A percentile compares a stretch with the other conserved stretches of the same genome.
Evolutionary conservation across 1,140 invertebrate species (phyloP).

Genomic region (Zaprionus ornatus): DNA sequence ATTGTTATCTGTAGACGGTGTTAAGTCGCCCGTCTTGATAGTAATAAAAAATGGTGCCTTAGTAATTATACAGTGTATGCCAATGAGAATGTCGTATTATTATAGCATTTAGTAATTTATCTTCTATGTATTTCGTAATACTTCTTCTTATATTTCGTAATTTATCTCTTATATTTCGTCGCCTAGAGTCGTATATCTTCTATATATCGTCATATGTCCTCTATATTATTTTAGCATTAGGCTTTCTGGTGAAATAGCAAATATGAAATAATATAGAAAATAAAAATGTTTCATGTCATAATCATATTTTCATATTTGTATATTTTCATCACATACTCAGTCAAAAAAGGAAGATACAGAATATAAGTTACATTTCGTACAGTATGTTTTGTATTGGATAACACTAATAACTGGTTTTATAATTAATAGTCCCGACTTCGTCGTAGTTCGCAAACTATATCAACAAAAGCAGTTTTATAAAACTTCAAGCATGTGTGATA

Average conservation of each 20-base stretch:
- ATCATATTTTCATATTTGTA: not conserved
- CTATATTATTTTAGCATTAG: too few species aligned
- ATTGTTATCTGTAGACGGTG: constrained; percentile 1
- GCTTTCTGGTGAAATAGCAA: not conserved
- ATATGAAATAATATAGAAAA: not conserved
- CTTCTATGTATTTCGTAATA: too few species aligned
- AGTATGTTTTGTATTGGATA: not conserved
- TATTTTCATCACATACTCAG: not conserved
- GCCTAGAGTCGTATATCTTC: too few species aligned
- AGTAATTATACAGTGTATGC: not conserved
- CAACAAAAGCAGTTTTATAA: not conserved
- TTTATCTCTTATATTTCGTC: too few species aligned
- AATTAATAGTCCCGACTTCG: not conserved
- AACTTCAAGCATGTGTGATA: not conserved
- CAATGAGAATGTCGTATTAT: not conserved
- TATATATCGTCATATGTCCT: too few species aligned
- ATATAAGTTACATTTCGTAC: not conserved
- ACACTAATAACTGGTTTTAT: not conserved
- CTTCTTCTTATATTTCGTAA: too few species aligned
- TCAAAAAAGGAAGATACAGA: not conserved
- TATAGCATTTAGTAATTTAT: too few species aligned
- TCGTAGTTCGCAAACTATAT: not conserved
- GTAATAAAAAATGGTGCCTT: not conserved
- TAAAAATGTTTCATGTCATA: too few species aligned
- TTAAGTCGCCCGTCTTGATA: not conserved